A percentile compares a stretch with the other conserved stretches of the same genome.
phyloP scores from a whole-genome alignment of 2,888 invertebrate genomes.

The Phaedon cochleariae region DNA sequence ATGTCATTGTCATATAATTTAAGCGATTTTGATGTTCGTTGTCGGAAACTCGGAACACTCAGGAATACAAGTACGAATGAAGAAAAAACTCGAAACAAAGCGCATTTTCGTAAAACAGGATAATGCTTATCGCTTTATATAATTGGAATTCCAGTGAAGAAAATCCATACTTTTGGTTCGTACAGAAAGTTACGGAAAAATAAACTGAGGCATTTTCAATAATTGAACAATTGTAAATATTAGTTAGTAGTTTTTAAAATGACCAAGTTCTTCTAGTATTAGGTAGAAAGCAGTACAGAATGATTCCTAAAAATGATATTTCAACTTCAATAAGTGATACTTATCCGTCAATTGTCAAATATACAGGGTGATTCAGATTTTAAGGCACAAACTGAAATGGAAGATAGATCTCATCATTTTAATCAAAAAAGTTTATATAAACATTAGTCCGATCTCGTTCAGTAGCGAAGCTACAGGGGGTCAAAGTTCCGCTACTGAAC shows the following conservation, averaged over 20 bases:
- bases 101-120: no score
- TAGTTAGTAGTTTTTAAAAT: slow-evolving; percentile 39
- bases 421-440: no score
- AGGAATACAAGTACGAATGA: slow-evolving; percentile 16
- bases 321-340: neutral
- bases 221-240: slow-evolving; percentile 34
- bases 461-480: no score
- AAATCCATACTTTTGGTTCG: no score
- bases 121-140: neutral
- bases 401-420: no score
- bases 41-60: slow-evolving; percentile 21
- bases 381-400: no score
- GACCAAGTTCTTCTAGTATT: slow-evolving; percentile 41
- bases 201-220: slow-evolving; percentile 25
- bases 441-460: no score
- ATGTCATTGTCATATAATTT: slow-evolving; percentile 41
- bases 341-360: neutral
- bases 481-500: no score
- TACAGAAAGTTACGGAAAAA: neutral
- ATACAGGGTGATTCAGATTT: no score
- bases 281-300: slow-evolving; percentile 7
- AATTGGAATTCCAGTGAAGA: neutral
- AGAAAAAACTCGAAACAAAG: no score
- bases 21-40: slow-evolving; percentile 33
- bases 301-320: slow-evolving; percentile 4